Evolutionary conservation across 2,888 invertebrate genomes (phyloP), one percentile per base, ranked within the genome.

Genomic region (Yponomeuta evonymella): DNA sequence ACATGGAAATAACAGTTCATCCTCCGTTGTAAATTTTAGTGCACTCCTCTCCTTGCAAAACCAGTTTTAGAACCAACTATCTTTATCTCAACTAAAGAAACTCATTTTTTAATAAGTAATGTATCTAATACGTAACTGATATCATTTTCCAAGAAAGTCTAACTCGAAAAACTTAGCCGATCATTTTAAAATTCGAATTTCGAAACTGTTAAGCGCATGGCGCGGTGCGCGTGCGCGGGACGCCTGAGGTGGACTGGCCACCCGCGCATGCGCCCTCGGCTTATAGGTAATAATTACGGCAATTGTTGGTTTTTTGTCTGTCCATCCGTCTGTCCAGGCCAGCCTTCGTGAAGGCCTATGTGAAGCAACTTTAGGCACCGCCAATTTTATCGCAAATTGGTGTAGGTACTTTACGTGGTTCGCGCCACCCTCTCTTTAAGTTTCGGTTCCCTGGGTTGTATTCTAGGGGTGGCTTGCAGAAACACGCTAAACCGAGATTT

Each of bases 241-340:
- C 80, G 84, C 83, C 79, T 82, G 75, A 78, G 75, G 76, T 78
- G 76, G 79, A 90, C 90, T 91, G 90, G 75, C 81, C 76, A 77
- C 71, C 75, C 75, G 79, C 78, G 81, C 79, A 76, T 76, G 82
- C 82, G 83, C 84, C 83, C 86, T 83, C 78, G 77, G 84, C 82
- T 89, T 90, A 86, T 43, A 43, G 43, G 43, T 86, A 88, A 89
- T 90, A 89, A 90, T 90, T 87, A 88, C 83, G 79, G 84, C 81
- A 83, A 83, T 88, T 84, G 86, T 33, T 82, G 77, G 76, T 82
- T 90, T 90, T 89, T 88, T 88, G 83, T 88, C 78, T 81, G 86
- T 77, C 76, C 83, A 80, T 85, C 83, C 84, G 82, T 83, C 80
- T 75, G 73, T 78, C 74, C 75, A 73, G 73, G 77, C 74, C 75